A percentile compares a stretch with the other conserved stretches of the same genome.
These are phyloP conservation scores for Pangasius larnaudii DNA, from an alignment of 2,797 vertebrate species.

Conservation along the genomic window DNA sequence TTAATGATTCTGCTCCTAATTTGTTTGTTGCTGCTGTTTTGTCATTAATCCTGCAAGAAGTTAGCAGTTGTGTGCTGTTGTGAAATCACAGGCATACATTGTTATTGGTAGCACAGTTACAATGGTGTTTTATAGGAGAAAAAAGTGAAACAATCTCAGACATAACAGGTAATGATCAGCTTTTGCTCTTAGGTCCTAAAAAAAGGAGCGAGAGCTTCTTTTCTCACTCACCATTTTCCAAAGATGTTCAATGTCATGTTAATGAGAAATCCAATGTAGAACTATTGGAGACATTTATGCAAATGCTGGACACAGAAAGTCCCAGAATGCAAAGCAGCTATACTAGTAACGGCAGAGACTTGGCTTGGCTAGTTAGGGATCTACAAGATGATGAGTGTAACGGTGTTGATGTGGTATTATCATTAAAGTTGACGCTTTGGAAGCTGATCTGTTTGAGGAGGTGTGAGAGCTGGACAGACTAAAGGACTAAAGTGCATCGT, in stretches of 20 bases:
- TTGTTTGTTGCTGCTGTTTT: neutral
- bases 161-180: neutral
- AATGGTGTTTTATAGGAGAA: neutral
- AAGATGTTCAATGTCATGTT: neutral
- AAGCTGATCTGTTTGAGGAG: neutral
- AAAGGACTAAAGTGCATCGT: neutral
- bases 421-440: neutral
- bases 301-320: neutral
- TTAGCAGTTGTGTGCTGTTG: neutral
- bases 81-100: neutral
- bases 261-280: neutral
- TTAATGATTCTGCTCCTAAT: neutral
- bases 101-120: neutral
- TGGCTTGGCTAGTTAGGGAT: neutral
- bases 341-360: neutral
- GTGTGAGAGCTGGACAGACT: neutral
- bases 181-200: neutral
- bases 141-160: neutral
- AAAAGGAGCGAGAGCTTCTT: neutral
- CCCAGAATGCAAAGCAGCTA: neutral
- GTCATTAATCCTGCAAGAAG: neutral
- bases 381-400: neutral
- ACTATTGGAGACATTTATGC: neutral
- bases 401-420: neutral
- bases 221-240: neutral